Evolutionary conservation across 2,113 vertebrate species (phyloP).

Genomic region (Anser cygnoides): DNA sequence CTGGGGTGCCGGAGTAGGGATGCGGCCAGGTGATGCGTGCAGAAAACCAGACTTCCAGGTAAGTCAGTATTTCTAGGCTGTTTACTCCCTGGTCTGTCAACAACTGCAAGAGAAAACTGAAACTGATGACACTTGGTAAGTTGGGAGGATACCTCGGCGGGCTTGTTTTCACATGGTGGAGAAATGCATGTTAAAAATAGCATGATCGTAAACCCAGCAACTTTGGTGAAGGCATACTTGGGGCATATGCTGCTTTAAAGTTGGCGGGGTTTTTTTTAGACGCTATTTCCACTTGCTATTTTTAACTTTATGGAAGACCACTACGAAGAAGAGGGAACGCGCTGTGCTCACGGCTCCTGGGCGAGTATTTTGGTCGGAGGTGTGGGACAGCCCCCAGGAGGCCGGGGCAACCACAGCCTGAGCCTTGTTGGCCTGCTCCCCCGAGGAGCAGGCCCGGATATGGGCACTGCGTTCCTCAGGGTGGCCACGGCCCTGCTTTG

Average conservation of each 20-base stretch:
- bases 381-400: background rate
- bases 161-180: background rate
- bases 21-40: fast-evolving
- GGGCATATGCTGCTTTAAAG: background rate
- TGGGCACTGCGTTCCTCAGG: too few species aligned
- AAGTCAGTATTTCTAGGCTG: background rate
- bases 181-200: background rate
- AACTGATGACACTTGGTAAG: background rate
- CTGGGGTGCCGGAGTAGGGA: background rate
- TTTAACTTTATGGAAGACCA: constrained; percentile 42
- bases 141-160: background rate
- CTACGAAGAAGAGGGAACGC: background rate
- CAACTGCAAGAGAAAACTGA: constrained; percentile 6
- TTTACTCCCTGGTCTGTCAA: background rate
- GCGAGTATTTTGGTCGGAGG: background rate
- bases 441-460: too few species aligned
- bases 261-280: background rate
- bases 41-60: background rate
- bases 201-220: fast-evolving
- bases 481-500: too few species aligned
- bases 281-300: constrained; percentile 23
- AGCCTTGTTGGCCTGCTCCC: too few species aligned
- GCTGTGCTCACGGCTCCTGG: background rate
- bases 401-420: too few species aligned
- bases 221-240: background rate